Percentiles rank a stretch among this genome's conserved stretches.
Evolutionary conservation across 2,797 vertebrate genomes (phyloP).

Genomic region (Acridotheres tristis): DNA sequence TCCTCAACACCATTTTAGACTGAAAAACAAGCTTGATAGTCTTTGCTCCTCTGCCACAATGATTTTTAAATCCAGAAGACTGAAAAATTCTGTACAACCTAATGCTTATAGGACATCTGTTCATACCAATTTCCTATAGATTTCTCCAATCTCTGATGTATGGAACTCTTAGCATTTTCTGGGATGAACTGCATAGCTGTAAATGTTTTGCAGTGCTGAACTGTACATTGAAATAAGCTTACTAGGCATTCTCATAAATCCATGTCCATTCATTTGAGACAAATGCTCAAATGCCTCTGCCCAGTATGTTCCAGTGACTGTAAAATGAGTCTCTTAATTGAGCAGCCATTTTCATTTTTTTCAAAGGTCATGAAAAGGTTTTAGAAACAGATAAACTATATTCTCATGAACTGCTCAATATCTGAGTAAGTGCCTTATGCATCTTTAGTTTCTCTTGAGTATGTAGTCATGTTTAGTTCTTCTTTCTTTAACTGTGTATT

Average conservation of each 20-base stretch:
- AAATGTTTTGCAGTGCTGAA: neutral
- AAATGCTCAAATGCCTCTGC: conserved; percentile 3
- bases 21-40: neutral
- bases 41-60: neutral
- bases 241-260: conserved; percentile 6
- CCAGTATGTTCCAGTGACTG: neutral
- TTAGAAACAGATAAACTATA: neutral
- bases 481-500: neutral
- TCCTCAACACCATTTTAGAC: neutral
- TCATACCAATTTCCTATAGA: neutral
- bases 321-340: neutral
- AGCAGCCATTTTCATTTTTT: neutral
- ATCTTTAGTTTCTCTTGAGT: neutral
- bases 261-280: neutral
- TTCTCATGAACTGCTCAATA: neutral
- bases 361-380: neutral
- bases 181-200: neutral
- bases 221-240: conserved; percentile 3
- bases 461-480: neutral
- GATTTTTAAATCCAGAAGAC: neutral
- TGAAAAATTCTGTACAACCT: neutral
- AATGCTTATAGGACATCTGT: neutral
- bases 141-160: neutral
- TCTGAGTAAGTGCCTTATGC: neutral
- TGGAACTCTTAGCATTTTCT: neutral